Conservation (phyloP, 2,113 vertebrate genomes). For the Aphyosemion australe region DNA sequence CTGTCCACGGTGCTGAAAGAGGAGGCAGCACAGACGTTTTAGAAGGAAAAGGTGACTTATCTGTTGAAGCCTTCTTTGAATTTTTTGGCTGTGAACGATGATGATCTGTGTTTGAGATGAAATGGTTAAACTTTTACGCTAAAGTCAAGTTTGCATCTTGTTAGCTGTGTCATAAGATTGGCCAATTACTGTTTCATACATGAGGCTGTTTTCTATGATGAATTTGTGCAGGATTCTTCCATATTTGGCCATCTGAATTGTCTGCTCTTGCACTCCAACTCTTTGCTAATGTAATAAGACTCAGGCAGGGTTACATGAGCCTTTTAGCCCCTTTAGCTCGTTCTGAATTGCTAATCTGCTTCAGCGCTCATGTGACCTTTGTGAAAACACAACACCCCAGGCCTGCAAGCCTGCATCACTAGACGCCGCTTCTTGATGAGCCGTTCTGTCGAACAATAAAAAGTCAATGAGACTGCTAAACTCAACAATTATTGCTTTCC, state of each 20-base stretch:
- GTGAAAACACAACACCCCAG: slow-evolving; percentile 62
- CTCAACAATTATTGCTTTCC: slow-evolving; percentile 43
- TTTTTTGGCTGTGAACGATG: slow-evolving; percentile 14
- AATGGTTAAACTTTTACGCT: slow-evolving; percentile 21
- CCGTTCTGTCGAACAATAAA: slow-evolving; percentile 51
- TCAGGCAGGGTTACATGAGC: slow-evolving; percentile 62
- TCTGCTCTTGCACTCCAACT: slow-evolving; percentile 55
- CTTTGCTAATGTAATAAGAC: slow-evolving; percentile 75
- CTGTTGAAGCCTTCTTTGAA: not conserved
- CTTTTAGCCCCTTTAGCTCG: slow-evolving; percentile 72
- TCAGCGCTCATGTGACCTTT: slow-evolving; percentile 77
- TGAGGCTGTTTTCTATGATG: slow-evolving; percentile 20
- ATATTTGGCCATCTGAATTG: slow-evolving; percentile 33
- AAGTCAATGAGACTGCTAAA: slow-evolving; percentile 34
- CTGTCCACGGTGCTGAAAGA: slow-evolving; percentile 73
- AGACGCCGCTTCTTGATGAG: slow-evolving; percentile 49
- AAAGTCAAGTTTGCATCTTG: slow-evolving; percentile 13
- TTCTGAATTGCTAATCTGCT: slow-evolving; percentile 77
- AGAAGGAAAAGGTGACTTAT: not conserved
- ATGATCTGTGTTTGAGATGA: slow-evolving; percentile 22
- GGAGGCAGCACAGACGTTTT: not conserved
- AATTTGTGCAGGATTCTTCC: slow-evolving; percentile 9
- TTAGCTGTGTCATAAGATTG: slow-evolving; percentile 19
- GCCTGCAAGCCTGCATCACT: slow-evolving; percentile 50
- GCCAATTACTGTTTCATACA: slow-evolving; percentile 17